These are phyloP conservation scores for Peucedramus taeniatus DNA, from an alignment of 2,113 vertebrate genomes.

Conservation along the genomic window DNA sequence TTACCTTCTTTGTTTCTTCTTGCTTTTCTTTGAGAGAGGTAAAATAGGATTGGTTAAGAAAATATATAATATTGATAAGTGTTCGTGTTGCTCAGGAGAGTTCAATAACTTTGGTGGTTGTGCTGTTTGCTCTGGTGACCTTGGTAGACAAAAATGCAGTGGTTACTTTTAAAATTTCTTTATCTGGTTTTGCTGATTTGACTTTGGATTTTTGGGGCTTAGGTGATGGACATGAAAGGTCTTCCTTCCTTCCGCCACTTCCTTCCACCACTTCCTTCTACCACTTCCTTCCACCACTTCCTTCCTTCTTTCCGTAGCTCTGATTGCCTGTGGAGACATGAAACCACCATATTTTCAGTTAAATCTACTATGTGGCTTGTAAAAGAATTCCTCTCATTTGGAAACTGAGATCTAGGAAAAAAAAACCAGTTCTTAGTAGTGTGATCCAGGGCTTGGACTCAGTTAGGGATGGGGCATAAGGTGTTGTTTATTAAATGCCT, in stretches of 20 bases:
- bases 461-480: background rate
- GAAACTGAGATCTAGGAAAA: background rate
- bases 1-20: background rate
- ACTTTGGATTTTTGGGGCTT: background rate
- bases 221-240: accelerated
- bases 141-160: background rate
- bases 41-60: background rate
- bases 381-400: background rate
- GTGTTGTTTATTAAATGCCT: background rate
- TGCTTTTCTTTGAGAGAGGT: background rate
- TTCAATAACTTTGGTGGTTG: background rate
- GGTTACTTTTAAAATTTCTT: background rate
- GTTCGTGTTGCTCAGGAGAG: accelerated
- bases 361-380: background rate
- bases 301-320: too few relatives aligned
- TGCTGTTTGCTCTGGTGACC: background rate
- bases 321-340: background rate
- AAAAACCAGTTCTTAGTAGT: background rate
- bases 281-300: too few relatives aligned
- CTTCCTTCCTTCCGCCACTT: background rate
- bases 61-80: background rate
- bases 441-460: background rate
- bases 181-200: background rate
- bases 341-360: background rate
- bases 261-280: background rate